These are phyloP conservation scores for Melitaea athalia DNA, from an alignment of 2,888 invertebrate species.

Conservation along the genomic window DNA sequence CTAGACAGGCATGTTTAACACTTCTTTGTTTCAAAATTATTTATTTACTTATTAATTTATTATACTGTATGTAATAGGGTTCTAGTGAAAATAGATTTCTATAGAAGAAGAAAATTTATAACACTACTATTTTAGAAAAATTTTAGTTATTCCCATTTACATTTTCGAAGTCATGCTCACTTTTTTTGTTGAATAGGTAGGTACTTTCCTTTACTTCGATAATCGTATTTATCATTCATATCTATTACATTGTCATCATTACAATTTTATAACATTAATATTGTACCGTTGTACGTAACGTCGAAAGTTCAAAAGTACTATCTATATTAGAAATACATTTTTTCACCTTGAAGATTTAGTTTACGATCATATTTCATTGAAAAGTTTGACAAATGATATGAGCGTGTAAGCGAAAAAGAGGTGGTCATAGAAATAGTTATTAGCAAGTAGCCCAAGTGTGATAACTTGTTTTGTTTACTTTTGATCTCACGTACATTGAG, in stretches of 20 bases:
- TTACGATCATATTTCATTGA: not conserved
- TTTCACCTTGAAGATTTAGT: not conserved
- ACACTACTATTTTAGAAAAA: conserved; percentile 23
- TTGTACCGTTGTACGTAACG: not conserved
- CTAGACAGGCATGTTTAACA: conserved; percentile 5
- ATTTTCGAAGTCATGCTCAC: not conserved
- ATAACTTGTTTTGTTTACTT: not conserved
- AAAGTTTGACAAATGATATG: conserved; percentile 5
- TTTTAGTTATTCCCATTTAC: conserved; percentile 17
- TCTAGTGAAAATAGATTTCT: conserved; percentile 21
- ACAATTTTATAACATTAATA: not conserved
- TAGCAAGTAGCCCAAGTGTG: not conserved
- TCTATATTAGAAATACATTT: not conserved
- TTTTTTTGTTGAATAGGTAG: conserved; percentile 1
- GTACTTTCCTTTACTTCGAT: not conserved
- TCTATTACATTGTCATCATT: not conserved
- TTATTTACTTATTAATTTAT: not conserved
- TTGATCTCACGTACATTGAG: not conserved
- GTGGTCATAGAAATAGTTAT: not conserved
- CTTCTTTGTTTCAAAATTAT: not conserved
- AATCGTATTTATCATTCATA: not conserved
- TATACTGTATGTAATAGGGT: conserved; percentile 1
- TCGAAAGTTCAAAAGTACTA: not conserved
- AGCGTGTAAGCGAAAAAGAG: not conserved
- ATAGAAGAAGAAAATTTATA: conserved; percentile 22